Conservation (phyloP, 2,113 vertebrate genomes). For the Pelusios castaneus region DNA sequence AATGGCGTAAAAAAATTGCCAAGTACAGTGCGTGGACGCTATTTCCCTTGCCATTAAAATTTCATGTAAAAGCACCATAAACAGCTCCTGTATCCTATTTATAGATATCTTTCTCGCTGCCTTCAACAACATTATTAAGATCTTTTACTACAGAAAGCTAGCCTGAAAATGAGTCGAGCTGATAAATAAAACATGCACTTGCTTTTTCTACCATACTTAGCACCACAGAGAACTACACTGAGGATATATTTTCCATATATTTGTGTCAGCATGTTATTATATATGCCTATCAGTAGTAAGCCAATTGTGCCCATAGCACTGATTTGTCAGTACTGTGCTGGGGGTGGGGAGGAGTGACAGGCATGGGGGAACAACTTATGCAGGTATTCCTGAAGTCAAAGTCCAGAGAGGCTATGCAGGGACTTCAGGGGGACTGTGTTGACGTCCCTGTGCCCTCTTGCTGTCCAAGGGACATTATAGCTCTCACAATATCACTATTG, state of each 20-base stretch:
- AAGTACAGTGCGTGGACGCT: not conserved
- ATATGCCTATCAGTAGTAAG: conserved; percentile 29
- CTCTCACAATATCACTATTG: not conserved
- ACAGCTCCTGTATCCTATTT: conserved; percentile 49
- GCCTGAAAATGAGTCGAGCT: conserved; percentile 50
- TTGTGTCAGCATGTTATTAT: conserved; percentile 45
- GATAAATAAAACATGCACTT: conserved; percentile 64
- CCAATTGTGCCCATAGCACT: conserved; percentile 9
- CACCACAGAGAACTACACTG: conserved; percentile 33
- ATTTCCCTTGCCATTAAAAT: conserved; percentile 53
- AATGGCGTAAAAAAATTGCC: conserved; percentile 29
- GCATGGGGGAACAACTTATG: not conserved
- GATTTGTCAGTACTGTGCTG: not conserved
- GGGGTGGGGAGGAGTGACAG: not conserved
- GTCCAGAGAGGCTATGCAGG: not conserved
- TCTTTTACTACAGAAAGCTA: conserved; percentile 56
- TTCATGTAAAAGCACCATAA: conserved; percentile 46
- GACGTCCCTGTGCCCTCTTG: not conserved
- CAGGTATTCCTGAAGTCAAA: not conserved
- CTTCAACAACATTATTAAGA: conserved; percentile 63
- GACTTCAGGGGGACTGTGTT: not conserved
- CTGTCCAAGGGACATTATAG: not conserved
- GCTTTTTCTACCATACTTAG: conserved; percentile 22
- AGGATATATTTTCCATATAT: conserved; percentile 42
- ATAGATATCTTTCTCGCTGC: conserved; percentile 40